phyloP scores from a whole-genome alignment of 2,888 invertebrate species.

The Marasmarcha lunaedactyla region DNA sequence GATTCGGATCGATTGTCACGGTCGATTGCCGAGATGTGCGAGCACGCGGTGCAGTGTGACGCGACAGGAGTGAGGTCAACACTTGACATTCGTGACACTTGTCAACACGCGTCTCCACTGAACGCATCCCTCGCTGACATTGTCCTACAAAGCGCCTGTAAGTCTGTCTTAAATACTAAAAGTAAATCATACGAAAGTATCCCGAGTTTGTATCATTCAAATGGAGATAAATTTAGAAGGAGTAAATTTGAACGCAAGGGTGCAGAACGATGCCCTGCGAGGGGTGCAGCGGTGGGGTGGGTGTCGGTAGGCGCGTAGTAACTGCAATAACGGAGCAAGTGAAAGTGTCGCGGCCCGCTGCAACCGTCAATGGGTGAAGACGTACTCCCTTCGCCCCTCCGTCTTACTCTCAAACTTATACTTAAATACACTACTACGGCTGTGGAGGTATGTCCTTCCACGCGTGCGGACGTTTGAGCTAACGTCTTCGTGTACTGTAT shows the following conservation, averaged over 20 bases:
- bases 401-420: constrained; percentile 61
- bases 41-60: no score
- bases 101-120: constrained; percentile 32
- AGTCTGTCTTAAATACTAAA: background rate
- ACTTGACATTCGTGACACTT: constrained; percentile 46
- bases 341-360: constrained; percentile 68
- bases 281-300: constrained; percentile 63
- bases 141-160: constrained; percentile 33
- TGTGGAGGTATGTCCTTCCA: constrained; percentile 9
- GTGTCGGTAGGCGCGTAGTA: constrained; percentile 66
- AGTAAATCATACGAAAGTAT: constrained; percentile 21
- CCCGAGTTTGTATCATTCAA: no score
- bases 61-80: constrained; percentile 55
- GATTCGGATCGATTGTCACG: constrained; percentile 39
- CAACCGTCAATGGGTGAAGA: constrained; percentile 70
- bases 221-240: constrained; percentile 11
- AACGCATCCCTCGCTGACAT: constrained; percentile 62
- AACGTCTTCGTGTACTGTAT: no score
- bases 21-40: constrained; percentile 32
- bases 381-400: constrained; percentile 62
- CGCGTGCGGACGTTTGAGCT: background rate
- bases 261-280: constrained; percentile 41
- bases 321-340: constrained; percentile 67
- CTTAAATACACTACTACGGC: constrained; percentile 49
- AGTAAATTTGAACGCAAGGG: constrained; percentile 52